Evolutionary conservation across 2,797 vertebrate genomes (phyloP), one percentile per base, ranked within the genome.

Genomic region (Philypnodon macrostomus): DNA sequence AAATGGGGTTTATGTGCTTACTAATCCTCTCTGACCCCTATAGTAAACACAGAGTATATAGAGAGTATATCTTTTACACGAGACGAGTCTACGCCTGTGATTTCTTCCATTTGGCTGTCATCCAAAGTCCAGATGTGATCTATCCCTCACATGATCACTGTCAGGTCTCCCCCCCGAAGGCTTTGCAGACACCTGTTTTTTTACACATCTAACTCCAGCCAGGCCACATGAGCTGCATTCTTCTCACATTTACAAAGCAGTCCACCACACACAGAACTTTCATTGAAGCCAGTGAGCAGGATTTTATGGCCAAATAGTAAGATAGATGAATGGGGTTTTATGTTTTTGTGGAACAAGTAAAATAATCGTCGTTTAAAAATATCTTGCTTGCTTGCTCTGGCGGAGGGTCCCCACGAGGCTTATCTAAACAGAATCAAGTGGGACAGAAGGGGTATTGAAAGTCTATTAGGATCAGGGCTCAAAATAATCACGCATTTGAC

Each of bases 111-210:
- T 61, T 67, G 50, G 14, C 38, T 57, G 58, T 47, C 71, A 64
- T 62, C 58, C 45, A 56, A 3, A 31, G 33, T 37, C 80, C 85
- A 85, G 79, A 85, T 85, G 85, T 72, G 63, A 76, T 53, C 26
- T 53, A 63, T 81, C 72, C 73, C 74, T 89, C 80, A 69, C 12
- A 54, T 52, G 44, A 36, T 47, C 15, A 38, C 60, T 38, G 65
- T 75, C 64, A 63, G 63, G 58, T 83, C 79, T 70, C 57, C 71
- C 45, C 57, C 46, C 24, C 60, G 57, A 44, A 72, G 72, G 42
- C 40, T 64, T 73, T 32, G 13, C 58, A 68, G 67, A 76, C 83
- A 84, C 80, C 79, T 84, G 80, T 82, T 82, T 70, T 42, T 58
- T 55, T 41, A 73, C 67, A 75, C 73, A 54, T 63, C 30, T 17